Conservation (phyloP, 2,797 vertebrate species). For the Liparis tanakae region DNA sequence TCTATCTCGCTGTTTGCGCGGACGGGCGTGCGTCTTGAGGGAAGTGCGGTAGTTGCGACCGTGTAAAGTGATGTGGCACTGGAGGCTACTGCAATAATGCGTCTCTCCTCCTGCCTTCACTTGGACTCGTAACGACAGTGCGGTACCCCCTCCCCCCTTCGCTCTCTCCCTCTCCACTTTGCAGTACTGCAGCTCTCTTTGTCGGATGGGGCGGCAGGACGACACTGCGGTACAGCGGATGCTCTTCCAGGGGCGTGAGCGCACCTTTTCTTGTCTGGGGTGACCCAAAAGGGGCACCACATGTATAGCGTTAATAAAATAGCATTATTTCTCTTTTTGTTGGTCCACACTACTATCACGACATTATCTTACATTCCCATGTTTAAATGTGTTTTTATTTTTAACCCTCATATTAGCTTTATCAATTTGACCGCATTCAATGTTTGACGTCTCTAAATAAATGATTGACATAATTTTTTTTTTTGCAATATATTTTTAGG, state of each 20-base stretch:
- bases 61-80: conserved; percentile 59
- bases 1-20: not conserved
- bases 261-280: not conserved
- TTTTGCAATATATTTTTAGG: too few relatives aligned
- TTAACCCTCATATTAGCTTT: too few relatives aligned
- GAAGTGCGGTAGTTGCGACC: conserved; percentile 60
- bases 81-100: conserved; percentile 82
- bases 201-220: conserved; percentile 75
- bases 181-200: conserved; percentile 80
- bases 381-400: not conserved
- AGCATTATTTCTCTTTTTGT: too few relatives aligned
- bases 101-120: conserved; percentile 75
- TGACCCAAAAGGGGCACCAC: not conserved
- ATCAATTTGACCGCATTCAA: too few relatives aligned
- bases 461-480: too few relatives aligned
- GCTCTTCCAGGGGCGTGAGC: conserved; percentile 36
- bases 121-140: conserved; percentile 79
- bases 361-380: not conserved
- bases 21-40: conserved; percentile 28
- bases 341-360: not conserved
- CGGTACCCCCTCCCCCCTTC: conserved; percentile 56
- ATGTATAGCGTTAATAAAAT: not conserved
- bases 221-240: conserved; percentile 80
- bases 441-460: too few relatives aligned
- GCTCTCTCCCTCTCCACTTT: conserved; percentile 61